A percentile compares a stretch with the other conserved stretches of the same genome.
These are phyloP conservation scores for Bruchidius siliquastri DNA, from an alignment of 2,888 invertebrate species.

Conservation along the genomic window DNA sequence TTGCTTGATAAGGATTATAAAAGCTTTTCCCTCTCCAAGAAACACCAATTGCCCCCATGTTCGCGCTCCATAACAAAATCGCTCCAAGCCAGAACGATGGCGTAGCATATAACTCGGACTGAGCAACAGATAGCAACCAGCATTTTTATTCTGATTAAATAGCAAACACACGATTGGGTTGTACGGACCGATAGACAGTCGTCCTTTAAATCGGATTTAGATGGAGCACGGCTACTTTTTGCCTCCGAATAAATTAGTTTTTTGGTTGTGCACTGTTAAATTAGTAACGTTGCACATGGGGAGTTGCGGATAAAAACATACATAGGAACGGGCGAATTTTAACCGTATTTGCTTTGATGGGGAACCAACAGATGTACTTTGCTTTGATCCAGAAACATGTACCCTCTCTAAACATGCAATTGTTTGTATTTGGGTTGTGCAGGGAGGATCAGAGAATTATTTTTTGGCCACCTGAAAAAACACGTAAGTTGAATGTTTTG, in stretches of 20 bases:
- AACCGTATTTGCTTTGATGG: background rate
- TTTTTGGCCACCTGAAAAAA: too few species aligned
- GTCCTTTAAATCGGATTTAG: background rate
- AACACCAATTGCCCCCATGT: too few species aligned
- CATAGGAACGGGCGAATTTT: background rate
- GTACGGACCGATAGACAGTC: background rate
- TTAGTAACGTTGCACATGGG: background rate
- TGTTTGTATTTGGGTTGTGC: background rate
- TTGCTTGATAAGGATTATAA: too few species aligned
- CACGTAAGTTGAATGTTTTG: too few species aligned
- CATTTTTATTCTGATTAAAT: background rate
- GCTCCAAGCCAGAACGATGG: too few species aligned
- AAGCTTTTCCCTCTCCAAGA: too few species aligned
- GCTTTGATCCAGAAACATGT: background rate
- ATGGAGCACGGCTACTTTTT: background rate
- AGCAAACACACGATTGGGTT: background rate
- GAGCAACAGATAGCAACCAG: background rate
- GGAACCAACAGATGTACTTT: background rate
- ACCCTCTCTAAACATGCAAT: background rate
- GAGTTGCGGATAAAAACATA: background rate
- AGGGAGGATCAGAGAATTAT: background rate
- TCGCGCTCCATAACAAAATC: too few species aligned
- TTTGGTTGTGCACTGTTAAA: background rate
- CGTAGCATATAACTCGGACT: too few species aligned
- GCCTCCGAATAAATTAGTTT: background rate